Percentiles rank a stretch among this genome's conserved stretches.
phyloP scores from a whole-genome alignment of 1,140 invertebrate genomes.

The Pogonus chalceus region DNA sequence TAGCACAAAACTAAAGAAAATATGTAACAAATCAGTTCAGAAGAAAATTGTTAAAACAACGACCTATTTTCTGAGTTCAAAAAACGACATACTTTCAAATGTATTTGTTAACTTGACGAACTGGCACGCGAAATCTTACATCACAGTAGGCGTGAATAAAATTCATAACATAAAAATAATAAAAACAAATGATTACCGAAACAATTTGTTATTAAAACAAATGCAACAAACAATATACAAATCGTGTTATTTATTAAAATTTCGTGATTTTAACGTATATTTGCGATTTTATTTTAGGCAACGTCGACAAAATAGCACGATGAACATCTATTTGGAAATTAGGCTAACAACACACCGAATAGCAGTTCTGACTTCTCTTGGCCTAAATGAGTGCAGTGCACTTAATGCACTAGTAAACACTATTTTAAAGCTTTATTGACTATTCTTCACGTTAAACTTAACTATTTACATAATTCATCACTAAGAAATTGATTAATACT shows the following conservation, averaged over 20 bases:
- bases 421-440: conserved; percentile 3
- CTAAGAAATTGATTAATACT: conserved; percentile 14
- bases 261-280: too few relatives aligned
- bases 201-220: not conserved
- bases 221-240: conserved; percentile 3
- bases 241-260: conserved; percentile 2
- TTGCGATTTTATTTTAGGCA: conserved; percentile 4
- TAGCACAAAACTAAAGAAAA: too few relatives aligned
- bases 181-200: not conserved
- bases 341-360: conserved; percentile 13
- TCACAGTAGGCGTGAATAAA: not conserved
- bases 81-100: conserved; percentile 2
- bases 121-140: not conserved
- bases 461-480: conserved; percentile 24
- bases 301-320: not conserved
- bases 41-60: not conserved
- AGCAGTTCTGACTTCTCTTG: conserved; percentile 12
- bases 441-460: conserved; percentile 8
- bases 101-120: not conserved
- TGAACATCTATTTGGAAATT: conserved; percentile 1
- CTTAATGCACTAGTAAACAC: conserved; percentile 32
- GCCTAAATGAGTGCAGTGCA: conserved; percentile 27
- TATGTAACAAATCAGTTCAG: too few relatives aligned
- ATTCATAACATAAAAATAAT: not conserved
- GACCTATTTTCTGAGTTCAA: not conserved